These are phyloP conservation scores for Ennomos quercinarius DNA, from an alignment of 2,888 invertebrate genomes.

Conservation along the genomic window DNA sequence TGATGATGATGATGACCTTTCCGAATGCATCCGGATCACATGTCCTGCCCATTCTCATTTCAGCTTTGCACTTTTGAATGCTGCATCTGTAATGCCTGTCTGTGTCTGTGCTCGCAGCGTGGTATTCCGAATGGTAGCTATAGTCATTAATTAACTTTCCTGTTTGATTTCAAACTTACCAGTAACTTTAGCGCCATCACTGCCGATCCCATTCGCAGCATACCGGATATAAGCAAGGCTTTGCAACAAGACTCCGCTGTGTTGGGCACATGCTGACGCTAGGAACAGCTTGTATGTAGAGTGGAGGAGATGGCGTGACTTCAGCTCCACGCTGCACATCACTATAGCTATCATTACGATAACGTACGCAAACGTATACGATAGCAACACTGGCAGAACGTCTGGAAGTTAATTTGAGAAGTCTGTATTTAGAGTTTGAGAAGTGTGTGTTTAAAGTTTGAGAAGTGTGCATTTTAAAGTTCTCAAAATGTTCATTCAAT, in stretches of 20 bases:
- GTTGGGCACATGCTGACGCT: constrained; percentile 89
- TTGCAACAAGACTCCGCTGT: constrained; percentile 88
- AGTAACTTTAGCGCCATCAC: constrained; percentile 69
- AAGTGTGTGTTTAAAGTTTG: too few relatives aligned
- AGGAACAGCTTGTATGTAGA: constrained; percentile 95
- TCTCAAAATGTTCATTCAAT: too few relatives aligned
- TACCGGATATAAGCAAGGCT: constrained; percentile 91
- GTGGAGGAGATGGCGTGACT: constrained; percentile 92
- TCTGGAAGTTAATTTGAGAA: constrained; percentile 83
- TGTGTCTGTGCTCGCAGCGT: too few relatives aligned
- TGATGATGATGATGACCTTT: too few relatives aligned
- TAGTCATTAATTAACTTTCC: too few relatives aligned
- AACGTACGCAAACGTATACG: constrained; percentile 90
- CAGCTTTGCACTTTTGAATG: too few relatives aligned
- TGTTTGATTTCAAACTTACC: constrained; percentile 62
- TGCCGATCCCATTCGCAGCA: constrained; percentile 90
- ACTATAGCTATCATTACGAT: constrained; percentile 90
- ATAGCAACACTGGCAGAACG: constrained; percentile 92
- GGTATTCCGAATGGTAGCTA: too few relatives aligned
- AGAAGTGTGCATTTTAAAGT: too few relatives aligned
- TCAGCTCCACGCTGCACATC: constrained; percentile 91
- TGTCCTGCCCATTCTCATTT: too few relatives aligned
- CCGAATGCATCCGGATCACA: too few relatives aligned
- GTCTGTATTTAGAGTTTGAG: too few relatives aligned
- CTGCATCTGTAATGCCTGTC: too few relatives aligned